Evolutionary conservation across 2,113 vertebrate species (phyloP).

Genomic region (Tapirus terrestris): DNA sequence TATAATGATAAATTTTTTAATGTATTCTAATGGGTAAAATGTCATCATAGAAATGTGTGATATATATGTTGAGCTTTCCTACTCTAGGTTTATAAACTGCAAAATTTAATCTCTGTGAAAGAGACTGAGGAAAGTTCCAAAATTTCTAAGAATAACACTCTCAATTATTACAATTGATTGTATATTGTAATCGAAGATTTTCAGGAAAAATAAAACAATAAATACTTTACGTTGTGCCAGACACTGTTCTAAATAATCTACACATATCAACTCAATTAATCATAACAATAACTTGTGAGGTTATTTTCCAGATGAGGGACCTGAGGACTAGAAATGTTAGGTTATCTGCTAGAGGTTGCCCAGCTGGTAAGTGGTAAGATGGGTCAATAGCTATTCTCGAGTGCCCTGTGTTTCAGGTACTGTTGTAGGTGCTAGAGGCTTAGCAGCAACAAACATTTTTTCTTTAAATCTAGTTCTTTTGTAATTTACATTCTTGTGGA

Average conservation of each 20-base stretch:
- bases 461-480: not conserved
- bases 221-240: not conserved
- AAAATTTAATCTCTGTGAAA: slow-evolving; percentile 8
- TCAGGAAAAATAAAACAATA: not conserved
- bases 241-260: not conserved
- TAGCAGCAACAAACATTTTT: not conserved
- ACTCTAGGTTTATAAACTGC: not conserved
- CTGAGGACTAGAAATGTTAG: not conserved
- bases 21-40: not conserved
- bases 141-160: not conserved
- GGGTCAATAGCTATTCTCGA: not conserved
- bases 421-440: not conserved
- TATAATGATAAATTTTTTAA: not conserved
- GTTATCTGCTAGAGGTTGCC: not conserved
- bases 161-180: not conserved
- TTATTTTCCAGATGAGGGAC: not conserved
- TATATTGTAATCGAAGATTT: not conserved
- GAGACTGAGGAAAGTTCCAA: not conserved
- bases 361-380: not conserved
- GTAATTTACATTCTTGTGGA: not conserved
- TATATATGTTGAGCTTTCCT: not conserved
- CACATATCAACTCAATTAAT: not conserved
- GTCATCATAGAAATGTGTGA: not conserved
- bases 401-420: not conserved
- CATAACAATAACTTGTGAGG: not conserved